These are phyloP conservation scores for Hycleus phaleratus DNA, from an alignment of 1,140 invertebrate species.

Conservation along the genomic window DNA sequence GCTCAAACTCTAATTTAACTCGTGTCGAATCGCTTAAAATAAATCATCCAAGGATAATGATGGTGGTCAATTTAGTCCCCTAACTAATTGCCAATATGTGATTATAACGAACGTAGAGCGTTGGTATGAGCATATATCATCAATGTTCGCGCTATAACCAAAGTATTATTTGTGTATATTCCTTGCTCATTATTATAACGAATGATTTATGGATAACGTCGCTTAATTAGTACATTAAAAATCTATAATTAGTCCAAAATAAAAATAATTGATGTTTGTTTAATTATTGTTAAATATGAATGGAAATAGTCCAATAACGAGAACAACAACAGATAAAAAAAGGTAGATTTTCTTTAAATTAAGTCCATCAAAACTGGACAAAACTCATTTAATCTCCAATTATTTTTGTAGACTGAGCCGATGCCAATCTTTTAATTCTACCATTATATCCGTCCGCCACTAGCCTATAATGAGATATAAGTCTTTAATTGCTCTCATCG, in stretches of 20 bases:
- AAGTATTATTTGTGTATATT: conserved; percentile 12
- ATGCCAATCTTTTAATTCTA: conserved; percentile 14
- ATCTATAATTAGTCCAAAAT: conserved; percentile 20
- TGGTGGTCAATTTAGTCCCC: conserved; percentile 40
- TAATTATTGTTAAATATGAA: no score
- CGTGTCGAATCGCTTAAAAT: conserved; percentile 36
- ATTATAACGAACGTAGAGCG: conserved; percentile 37
- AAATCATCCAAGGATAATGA: conserved; percentile 40
- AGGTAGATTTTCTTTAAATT: no score
- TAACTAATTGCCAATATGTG: conserved; percentile 41
- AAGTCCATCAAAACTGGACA: not conserved
- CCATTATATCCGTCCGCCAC: conserved; percentile 8
- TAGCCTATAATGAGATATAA: conserved; percentile 4
- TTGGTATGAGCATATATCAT: conserved; percentile 33
- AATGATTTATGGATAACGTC: conserved; percentile 32
- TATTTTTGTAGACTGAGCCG: conserved; percentile 5
- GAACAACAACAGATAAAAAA: no score
- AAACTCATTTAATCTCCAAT: conserved; percentile 9
- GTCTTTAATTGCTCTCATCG: conserved; percentile 10
- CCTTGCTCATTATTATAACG: conserved; percentile 31
- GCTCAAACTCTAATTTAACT: conserved; percentile 22
- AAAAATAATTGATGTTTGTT: no score
- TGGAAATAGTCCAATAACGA: no score
- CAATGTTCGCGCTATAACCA: conserved; percentile 9
- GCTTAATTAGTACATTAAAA: conserved; percentile 35